Evolutionary conservation across 2,888 invertebrate species (phyloP).

Genomic region (Campoplex capitator): DNA sequence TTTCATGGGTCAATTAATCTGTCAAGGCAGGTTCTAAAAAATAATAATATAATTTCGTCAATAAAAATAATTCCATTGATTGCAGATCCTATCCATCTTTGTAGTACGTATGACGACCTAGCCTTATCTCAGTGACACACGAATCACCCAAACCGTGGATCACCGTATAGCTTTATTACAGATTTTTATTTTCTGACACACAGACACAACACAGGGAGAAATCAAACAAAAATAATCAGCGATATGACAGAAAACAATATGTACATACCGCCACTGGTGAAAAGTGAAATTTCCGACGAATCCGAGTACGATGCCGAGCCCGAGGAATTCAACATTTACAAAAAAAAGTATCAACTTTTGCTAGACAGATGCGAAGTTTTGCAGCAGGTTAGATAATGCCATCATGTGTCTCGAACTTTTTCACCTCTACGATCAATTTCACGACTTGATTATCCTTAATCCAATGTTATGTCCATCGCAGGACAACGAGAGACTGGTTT

Average conservation of each 20-base stretch:
- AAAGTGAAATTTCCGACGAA: conserved; percentile 86
- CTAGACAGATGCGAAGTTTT: conserved; percentile 91
- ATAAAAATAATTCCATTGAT: neutral
- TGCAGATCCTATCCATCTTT: neutral
- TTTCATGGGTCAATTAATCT: neutral
- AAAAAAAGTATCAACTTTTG: conserved; percentile 90
- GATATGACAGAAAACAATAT: conserved; percentile 65
- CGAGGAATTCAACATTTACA: conserved; percentile 89
- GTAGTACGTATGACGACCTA: neutral
- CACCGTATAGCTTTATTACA: neutral
- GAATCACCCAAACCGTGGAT: neutral
- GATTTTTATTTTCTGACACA: conserved; percentile 10
- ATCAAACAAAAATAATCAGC: conserved; percentile 1
- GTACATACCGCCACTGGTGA: conserved; percentile 56
- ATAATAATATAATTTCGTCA: neutral
- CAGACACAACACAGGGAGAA: neutral
- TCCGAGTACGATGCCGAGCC: conserved; percentile 87
- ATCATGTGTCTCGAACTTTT: neutral
- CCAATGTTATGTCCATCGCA: conserved; percentile 75
- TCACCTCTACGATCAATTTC: neutral
- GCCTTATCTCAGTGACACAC: neutral
- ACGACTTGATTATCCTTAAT: neutral
- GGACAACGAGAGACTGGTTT: conserved; percentile 91
- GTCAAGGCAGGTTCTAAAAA: neutral
- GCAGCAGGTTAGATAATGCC: conserved; percentile 85